Conservation (phyloP, 2,113 vertebrate genomes). For the Peromyscus maniculatus region DNA sequence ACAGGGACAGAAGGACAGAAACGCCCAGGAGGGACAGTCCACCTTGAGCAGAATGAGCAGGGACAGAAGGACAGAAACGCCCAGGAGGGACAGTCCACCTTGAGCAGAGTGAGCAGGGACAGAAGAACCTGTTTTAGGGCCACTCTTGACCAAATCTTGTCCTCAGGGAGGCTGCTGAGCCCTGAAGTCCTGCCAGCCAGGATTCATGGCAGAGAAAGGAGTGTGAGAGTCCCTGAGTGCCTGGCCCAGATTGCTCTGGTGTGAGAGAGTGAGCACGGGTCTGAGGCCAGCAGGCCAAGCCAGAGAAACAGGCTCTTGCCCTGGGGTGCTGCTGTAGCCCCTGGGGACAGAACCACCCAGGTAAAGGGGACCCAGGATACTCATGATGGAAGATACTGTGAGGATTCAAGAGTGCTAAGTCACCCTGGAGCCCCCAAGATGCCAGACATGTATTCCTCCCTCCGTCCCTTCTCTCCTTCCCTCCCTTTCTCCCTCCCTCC, state of each 20-base stretch:
- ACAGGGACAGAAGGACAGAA: too few relatives aligned
- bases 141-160: neutral
- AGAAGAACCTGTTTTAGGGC: neutral
- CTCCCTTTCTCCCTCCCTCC: neutral
- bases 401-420: neutral
- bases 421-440: neutral
- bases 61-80: too few relatives aligned
- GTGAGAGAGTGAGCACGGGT: neutral
- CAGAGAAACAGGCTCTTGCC: neutral
- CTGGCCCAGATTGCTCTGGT: neutral
- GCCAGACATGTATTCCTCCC: neutral
- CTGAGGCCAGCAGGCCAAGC: neutral
- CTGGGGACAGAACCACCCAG: neutral
- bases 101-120: too few relatives aligned
- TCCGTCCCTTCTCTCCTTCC: too few relatives aligned
- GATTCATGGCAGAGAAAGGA: neutral
- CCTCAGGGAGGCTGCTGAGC: neutral
- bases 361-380: neutral
- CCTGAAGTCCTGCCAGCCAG: neutral
- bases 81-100: accelerated
- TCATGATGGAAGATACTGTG: neutral
- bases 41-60: too few relatives aligned
- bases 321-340: neutral
- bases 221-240: accelerated
- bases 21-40: neutral